Conservation (phyloP, 2,797 vertebrate genomes). For the Enteromius fasciolatus region DNA sequence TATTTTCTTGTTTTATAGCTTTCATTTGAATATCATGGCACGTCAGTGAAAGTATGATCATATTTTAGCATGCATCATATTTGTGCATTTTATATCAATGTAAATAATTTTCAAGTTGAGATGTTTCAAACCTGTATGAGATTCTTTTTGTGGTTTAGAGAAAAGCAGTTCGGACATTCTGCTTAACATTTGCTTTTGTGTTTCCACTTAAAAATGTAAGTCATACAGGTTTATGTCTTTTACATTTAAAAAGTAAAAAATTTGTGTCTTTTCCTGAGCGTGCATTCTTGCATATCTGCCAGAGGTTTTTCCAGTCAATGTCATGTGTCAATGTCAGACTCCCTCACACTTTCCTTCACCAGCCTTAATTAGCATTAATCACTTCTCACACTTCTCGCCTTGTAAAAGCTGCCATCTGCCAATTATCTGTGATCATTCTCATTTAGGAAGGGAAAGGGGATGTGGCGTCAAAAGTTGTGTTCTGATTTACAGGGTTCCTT, state of each 20-base stretch:
- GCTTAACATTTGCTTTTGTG: background rate
- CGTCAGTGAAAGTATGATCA: background rate
- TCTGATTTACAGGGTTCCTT: background rate
- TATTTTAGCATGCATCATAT: background rate
- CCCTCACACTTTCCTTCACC: slow-evolving; percentile 1
- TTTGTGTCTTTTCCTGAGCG: background rate
- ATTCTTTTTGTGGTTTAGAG: background rate
- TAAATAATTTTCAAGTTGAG: background rate
- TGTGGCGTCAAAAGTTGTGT: slow-evolving; percentile 56
- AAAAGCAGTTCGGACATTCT: background rate
- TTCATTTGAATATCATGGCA: background rate
- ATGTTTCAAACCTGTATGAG: background rate
- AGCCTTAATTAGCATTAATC: slow-evolving; percentile 75
- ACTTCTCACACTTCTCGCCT: slow-evolving; percentile 66
- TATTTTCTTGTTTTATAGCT: background rate
- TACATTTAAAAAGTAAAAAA: background rate
- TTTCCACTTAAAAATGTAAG: background rate
- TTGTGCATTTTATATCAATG: background rate
- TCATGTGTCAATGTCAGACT: background rate
- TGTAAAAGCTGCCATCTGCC: slow-evolving; percentile 70
- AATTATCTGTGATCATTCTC: slow-evolving; percentile 73
- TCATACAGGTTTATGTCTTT: background rate
- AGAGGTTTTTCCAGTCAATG: background rate
- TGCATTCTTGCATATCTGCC: background rate
- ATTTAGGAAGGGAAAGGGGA: slow-evolving; percentile 70